These are phyloP conservation scores for Dromiciops gliroides DNA, from an alignment of 2,113 vertebrate species.

Conservation along the genomic window DNA sequence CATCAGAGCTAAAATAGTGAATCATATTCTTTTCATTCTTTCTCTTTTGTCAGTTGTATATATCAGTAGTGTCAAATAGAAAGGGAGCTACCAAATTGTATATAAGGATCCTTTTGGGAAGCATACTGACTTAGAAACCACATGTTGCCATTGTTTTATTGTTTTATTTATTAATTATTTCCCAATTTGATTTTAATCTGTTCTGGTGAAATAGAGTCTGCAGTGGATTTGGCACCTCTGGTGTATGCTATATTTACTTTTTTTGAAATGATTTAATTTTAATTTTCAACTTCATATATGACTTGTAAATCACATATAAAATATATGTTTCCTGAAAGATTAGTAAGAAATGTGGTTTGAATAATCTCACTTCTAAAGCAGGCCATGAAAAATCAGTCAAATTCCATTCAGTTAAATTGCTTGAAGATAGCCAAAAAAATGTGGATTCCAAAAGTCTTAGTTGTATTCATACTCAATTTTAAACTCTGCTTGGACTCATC, in stretches of 20 bases:
- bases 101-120: background rate
- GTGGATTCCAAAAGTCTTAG: background rate
- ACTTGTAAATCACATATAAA: background rate
- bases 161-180: background rate
- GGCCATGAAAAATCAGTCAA: background rate
- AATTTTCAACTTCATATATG: background rate
- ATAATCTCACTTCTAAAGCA: background rate
- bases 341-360: background rate
- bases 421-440: background rate
- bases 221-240: background rate
- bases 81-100: background rate
- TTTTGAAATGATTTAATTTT: background rate
- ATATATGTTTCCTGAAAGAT: background rate
- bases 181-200: background rate
- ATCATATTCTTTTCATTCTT: background rate
- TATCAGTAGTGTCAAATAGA: background rate
- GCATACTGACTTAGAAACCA: background rate
- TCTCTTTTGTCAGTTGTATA: background rate
- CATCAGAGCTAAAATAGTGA: conserved; percentile 52
- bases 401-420: background rate
- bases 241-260: background rate
- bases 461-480: background rate
- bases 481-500: background rate
- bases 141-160: background rate
- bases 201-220: background rate